These are phyloP conservation scores for Silurus asotus DNA, from an alignment of 2,113 vertebrate species.

Conservation along the genomic window DNA sequence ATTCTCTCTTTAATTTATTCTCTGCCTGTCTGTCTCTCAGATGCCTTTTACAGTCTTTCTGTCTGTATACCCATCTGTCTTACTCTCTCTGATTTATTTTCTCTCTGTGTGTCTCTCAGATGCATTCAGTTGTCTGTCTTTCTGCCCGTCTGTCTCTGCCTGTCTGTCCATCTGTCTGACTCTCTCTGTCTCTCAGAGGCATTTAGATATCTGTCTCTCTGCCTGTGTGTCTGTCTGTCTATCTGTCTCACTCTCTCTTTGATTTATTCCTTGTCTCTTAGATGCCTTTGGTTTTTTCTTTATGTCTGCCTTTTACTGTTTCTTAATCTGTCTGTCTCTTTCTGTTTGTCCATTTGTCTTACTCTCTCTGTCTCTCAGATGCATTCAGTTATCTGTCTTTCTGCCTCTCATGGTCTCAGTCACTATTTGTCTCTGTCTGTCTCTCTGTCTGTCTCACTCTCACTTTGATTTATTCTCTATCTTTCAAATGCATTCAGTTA, in stretches of 20 bases:
- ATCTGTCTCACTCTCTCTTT: neutral
- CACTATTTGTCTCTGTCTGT: too few relatives aligned
- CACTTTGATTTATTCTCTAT: too few relatives aligned
- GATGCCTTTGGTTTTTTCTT: neutral
- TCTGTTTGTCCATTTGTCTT: neutral
- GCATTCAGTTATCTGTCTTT: neutral
- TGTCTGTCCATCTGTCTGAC: neutral
- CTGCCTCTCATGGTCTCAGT: too few relatives aligned
- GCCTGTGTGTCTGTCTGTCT: neutral
- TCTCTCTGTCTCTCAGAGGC: neutral
- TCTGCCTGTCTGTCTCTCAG: neutral
- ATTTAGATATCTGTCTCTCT: neutral
- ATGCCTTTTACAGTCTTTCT: neutral
- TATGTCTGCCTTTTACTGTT: neutral
- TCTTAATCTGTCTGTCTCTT: neutral
- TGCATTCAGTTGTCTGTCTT: neutral
- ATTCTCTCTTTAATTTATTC: too few relatives aligned
- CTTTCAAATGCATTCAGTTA: too few relatives aligned
- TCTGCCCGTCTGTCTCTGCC: too few relatives aligned
- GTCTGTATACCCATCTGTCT: neutral
- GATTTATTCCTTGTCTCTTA: neutral
- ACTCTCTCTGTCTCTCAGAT: neutral
- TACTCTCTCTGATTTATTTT: neutral
- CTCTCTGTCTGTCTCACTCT: too few relatives aligned
- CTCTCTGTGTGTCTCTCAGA: too few relatives aligned